A percentile compares a stretch with the other conserved stretches of the same genome.
Conservation (phyloP, 2,797 vertebrate genomes). For the Simalia tracyae region DNA sequence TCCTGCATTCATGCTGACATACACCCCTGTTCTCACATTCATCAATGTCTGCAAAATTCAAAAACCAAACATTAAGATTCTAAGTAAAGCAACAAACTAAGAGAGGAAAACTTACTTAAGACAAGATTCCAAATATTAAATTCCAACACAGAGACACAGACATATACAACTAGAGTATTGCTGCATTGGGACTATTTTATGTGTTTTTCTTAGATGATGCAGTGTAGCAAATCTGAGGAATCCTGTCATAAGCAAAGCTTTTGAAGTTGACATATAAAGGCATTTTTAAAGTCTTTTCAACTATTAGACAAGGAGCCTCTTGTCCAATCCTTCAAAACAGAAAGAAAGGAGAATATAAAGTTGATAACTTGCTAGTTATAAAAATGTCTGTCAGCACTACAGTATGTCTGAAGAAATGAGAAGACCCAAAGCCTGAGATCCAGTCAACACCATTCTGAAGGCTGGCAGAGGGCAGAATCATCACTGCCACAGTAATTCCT, state of each 20-base stretch:
- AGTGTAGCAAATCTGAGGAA: background rate
- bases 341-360: background rate
- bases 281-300: background rate
- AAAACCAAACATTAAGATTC: background rate
- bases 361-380: background rate
- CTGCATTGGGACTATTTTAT: background rate
- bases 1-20: constrained; percentile 95
- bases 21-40: constrained; percentile 89
- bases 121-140: background rate
- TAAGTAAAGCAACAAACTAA: background rate
- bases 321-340: background rate
- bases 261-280: background rate
- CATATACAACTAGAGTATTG: background rate
- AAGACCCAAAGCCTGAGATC: background rate
- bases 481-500: background rate
- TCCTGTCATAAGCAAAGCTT: background rate
- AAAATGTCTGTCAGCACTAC: background rate
- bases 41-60: constrained; percentile 83
- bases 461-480: background rate
- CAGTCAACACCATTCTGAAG: background rate
- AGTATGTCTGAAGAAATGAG: background rate
- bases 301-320: background rate
- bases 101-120: background rate
- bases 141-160: background rate
- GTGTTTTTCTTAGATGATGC: background rate